Evolutionary conservation across 2,113 vertebrate genomes (phyloP).

Genomic region (Sebastes schlegelii): DNA sequence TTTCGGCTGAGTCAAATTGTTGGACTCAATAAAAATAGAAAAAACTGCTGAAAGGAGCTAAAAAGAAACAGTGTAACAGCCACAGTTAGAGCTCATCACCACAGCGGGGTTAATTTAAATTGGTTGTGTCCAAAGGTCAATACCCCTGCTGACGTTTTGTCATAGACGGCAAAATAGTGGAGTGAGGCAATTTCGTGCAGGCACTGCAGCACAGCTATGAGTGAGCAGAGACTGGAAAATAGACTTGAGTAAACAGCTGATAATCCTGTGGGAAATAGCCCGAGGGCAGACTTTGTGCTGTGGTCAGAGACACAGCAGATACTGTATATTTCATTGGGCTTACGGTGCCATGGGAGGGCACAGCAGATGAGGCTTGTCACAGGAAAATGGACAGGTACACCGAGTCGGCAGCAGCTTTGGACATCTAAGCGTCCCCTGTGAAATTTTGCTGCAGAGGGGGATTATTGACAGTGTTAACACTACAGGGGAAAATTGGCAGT

Average conservation of each 20-base stretch:
- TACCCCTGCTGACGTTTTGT: constrained; percentile 21
- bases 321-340: constrained; percentile 32
- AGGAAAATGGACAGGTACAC: constrained; percentile 10
- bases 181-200: constrained; percentile 19
- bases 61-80: no score
- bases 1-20: not conserved
- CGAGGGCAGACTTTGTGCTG: constrained; percentile 32
- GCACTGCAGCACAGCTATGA: constrained; percentile 1
- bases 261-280: constrained; percentile 50
- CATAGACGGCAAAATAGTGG: not conserved
- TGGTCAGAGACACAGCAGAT: constrained; percentile 35
- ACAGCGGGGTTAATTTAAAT: not conserved
- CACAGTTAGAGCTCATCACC: not conserved
- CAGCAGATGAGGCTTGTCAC: constrained; percentile 23
- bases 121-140: constrained; percentile 16
- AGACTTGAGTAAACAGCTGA: constrained; percentile 35
- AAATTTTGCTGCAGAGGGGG: constrained; percentile 8
- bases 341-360: constrained; percentile 30
- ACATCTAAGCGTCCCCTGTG: constrained; percentile 19
- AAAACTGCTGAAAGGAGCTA: not conserved
- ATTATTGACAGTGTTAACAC: constrained; percentile 14
- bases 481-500: not conserved
- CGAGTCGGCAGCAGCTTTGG: constrained; percentile 19
- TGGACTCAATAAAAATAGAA: not conserved
- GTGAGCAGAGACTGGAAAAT: constrained; percentile 29